Percentiles rank a stretch among this genome's conserved stretches.
Conservation (phyloP, 2,797 vertebrate genomes). For the Hozukius guyotensis region DNA sequence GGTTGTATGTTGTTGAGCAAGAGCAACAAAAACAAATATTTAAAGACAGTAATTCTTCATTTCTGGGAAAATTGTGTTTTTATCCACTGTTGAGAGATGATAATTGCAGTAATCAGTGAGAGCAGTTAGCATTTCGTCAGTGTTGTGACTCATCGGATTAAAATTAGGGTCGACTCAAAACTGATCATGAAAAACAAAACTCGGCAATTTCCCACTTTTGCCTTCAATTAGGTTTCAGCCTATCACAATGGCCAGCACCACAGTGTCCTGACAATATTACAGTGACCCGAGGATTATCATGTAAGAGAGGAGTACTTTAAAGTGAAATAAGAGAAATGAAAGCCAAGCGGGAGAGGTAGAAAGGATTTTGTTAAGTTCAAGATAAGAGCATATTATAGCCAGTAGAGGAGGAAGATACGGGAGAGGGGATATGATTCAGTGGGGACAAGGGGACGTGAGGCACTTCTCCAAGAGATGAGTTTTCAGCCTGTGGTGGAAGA, state of each 20-base stretch:
- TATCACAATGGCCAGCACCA: not conserved
- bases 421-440: conserved; percentile 43
- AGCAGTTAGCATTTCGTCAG: not conserved
- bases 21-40: not conserved
- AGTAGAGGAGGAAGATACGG: conserved; percentile 36
- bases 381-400: conserved; percentile 57
- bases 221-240: not conserved
- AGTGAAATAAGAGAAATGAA: conserved; percentile 32
- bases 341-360: conserved; percentile 14
- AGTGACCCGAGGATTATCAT: conserved; percentile 1
- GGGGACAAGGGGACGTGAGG: conserved; percentile 24
- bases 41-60: not conserved
- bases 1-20: not conserved
- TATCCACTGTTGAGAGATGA: not conserved
- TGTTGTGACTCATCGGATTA: not conserved
- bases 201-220: not conserved
- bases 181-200: not conserved
- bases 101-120: conserved; percentile 22
- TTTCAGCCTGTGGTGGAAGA: conserved; percentile 45
- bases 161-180: not conserved
- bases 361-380: conserved; percentile 27
- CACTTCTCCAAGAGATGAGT: conserved; percentile 42
- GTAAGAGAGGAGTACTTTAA: conserved; percentile 13
- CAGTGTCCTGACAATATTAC: not conserved
- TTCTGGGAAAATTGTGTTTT: not conserved